These are phyloP conservation scores for Zaprionus vittiger DNA, from an alignment of 1,140 invertebrate species.

Conservation along the genomic window DNA sequence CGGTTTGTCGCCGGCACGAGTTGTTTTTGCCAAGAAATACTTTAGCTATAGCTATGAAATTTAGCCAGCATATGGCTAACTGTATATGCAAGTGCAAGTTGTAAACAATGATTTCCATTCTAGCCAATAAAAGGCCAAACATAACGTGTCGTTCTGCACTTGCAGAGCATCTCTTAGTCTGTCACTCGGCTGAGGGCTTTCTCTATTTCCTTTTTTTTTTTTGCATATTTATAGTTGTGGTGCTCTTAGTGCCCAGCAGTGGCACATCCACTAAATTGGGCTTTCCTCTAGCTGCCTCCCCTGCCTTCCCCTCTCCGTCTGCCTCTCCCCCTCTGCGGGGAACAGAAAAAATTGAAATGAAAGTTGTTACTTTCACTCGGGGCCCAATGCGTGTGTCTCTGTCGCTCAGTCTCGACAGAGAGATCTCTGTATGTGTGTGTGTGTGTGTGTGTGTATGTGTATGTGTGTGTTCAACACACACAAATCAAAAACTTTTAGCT, in stretches of 20 bases:
- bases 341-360: constrained; percentile 55
- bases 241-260: constrained; percentile 40
- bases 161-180: neutral
- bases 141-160: neutral
- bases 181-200: neutral
- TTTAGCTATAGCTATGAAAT: neutral
- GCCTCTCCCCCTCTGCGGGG: neutral
- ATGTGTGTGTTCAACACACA: constrained; percentile 55
- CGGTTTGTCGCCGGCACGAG: no score
- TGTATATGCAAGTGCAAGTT: no score
- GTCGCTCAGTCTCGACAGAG: constrained; percentile 33
- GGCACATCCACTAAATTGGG: constrained; percentile 18
- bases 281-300: neutral
- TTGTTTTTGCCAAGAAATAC: neutral
- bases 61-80: neutral
- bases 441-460: constrained; percentile 8
- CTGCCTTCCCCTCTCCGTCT: neutral
- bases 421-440: neutral
- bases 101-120: no score
- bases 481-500: constrained; percentile 78
- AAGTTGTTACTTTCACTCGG: constrained; percentile 71
- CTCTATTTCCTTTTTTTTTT: neutral
- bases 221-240: constrained; percentile 55
- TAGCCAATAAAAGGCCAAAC: neutral
- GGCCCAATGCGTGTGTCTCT: constrained; percentile 34